These are phyloP conservation scores for Lasius platythorax DNA, from an alignment of 2,888 invertebrate genomes.

Conservation along the genomic window DNA sequence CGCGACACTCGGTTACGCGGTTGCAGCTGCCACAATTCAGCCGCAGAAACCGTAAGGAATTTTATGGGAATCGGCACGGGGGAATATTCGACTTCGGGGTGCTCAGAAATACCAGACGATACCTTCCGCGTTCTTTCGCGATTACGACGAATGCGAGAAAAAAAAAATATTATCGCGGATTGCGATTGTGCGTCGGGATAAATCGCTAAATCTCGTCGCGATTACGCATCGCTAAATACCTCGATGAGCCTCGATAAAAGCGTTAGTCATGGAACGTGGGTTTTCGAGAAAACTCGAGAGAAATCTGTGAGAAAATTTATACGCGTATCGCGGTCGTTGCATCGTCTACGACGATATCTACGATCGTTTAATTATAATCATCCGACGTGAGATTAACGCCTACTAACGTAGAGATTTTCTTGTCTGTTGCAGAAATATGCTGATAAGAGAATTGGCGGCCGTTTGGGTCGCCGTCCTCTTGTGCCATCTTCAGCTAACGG, in stretches of 20 bases:
- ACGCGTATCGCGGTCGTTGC: background rate
- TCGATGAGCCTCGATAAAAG: background rate
- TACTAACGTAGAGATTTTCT: constrained; percentile 13
- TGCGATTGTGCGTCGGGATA: background rate
- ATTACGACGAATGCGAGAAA: constrained; percentile 42
- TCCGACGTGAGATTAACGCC: background rate
- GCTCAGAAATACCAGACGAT: constrained; percentile 48
- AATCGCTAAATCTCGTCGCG: background rate
- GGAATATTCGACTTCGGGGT: constrained; percentile 51
- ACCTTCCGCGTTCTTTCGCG: constrained; percentile 70
- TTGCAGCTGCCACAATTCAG: constrained; percentile 75
- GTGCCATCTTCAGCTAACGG: constrained; percentile 87
- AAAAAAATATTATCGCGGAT: background rate
- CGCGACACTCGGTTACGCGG: constrained; percentile 65
- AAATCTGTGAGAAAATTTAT: background rate
- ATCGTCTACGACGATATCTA: background rate
- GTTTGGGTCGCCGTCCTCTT: constrained; percentile 90
- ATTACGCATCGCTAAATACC: constrained; percentile 1
- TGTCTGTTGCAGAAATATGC: constrained; percentile 90
- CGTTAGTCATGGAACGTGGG: background rate
- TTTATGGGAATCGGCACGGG: constrained; percentile 77
- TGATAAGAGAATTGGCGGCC: constrained; percentile 92
- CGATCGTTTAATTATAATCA: constrained; percentile 8
- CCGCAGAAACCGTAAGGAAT: constrained; percentile 81
- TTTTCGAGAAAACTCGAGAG: background rate